phyloP scores from a whole-genome alignment of 30 jellyfish, hydroid and myxozoan species.

The Sanderia malayensis region DNA sequence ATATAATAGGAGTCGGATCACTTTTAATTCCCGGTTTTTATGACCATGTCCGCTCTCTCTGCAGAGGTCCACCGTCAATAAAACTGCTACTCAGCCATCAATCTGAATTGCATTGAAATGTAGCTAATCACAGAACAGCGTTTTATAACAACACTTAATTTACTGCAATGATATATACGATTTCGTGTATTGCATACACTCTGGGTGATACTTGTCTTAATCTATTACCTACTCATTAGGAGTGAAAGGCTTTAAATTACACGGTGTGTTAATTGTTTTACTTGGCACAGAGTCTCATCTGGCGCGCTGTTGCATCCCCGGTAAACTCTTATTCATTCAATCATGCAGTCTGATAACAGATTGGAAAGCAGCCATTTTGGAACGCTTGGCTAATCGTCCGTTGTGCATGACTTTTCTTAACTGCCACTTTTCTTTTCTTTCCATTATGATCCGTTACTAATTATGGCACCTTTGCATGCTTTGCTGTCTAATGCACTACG shows the following conservation, averaged over 20 bases:
- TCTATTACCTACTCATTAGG: too few species aligned
- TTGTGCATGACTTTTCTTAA: background rate
- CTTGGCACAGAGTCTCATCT: background rate
- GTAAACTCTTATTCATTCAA: too few species aligned
- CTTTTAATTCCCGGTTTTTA: background rate
- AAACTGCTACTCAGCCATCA: too few species aligned
- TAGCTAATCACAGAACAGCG: too few species aligned
- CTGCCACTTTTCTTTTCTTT: background rate
- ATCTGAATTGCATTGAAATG: too few species aligned
- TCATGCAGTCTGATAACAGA: background rate
- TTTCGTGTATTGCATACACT: too few species aligned
- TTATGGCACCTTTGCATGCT: conserved; percentile 10
- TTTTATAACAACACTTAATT: too few species aligned
- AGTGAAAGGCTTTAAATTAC: background rate
- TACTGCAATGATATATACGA: too few species aligned
- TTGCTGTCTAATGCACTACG: background rate
- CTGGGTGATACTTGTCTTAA: too few species aligned
- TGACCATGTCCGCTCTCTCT: background rate
- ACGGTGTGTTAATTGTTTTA: background rate
- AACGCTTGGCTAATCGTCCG: background rate
- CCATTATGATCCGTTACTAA: background rate
- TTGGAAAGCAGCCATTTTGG: background rate
- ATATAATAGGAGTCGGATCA: background rate
- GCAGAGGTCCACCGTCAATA: too few species aligned
- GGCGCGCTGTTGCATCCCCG: background rate